Conservation (phyloP, 2,797 vertebrate species). For the Acanthurus tractus region DNA sequence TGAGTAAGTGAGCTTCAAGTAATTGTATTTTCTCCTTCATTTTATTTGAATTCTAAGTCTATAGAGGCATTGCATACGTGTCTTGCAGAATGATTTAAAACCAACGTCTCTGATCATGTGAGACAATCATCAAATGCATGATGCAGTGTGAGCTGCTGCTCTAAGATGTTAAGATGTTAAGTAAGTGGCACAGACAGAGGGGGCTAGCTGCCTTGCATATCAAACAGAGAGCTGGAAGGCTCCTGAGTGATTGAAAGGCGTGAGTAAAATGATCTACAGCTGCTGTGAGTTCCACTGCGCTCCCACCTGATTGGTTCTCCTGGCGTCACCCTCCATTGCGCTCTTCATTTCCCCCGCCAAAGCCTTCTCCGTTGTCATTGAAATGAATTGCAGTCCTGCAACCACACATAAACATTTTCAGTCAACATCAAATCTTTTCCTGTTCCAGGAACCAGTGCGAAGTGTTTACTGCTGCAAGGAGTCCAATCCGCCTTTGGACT, state of each 20-base stretch:
- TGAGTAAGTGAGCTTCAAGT: slow-evolving; percentile 28
- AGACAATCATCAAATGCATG: slow-evolving; percentile 47
- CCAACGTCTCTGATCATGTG: slow-evolving; percentile 38
- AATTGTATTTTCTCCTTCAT: slow-evolving; percentile 11
- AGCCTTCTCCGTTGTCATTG: slow-evolving; percentile 93
- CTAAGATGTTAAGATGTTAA: slow-evolving; percentile 60
- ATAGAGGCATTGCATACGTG: slow-evolving; percentile 10
- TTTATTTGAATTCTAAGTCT: slow-evolving; percentile 30
- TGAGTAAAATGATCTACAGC: slow-evolving; percentile 72
- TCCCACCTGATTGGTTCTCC: slow-evolving; percentile 89
- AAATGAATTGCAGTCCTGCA: slow-evolving; percentile 85
- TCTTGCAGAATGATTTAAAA: slow-evolving; percentile 44
- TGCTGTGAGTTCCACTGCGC: slow-evolving; percentile 54
- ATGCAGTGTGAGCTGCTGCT: slow-evolving; percentile 39
- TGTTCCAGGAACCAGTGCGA: slow-evolving; percentile 15
- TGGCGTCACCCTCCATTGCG: slow-evolving; percentile 89
- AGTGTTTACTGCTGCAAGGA: slow-evolving; percentile 44
- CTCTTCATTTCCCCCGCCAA: slow-evolving; percentile 90
- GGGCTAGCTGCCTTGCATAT: slow-evolving; percentile 68
- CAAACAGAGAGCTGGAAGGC: slow-evolving; percentile 67
- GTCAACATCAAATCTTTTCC: slow-evolving; percentile 57
- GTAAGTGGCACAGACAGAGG: slow-evolving; percentile 50
- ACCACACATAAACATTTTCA: slow-evolving; percentile 63
- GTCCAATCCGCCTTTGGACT: slow-evolving; percentile 25
- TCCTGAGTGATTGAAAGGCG: slow-evolving; percentile 66